Evolutionary conservation across 2,888 invertebrate species (phyloP).

Genomic region (Ephialtes manifestator): DNA sequence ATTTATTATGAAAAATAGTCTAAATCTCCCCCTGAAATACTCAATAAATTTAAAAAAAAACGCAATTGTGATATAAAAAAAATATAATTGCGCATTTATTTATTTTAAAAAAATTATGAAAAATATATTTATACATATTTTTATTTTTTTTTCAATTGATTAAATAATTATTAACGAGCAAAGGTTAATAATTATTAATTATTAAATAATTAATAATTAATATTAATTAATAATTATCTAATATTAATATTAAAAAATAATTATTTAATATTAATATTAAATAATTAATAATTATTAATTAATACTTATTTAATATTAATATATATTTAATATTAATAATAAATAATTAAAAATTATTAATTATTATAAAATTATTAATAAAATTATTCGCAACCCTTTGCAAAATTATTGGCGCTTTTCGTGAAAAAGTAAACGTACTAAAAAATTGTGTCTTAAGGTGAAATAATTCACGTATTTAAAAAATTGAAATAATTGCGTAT

Average conservation of each 20-base stretch:
- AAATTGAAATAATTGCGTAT: slow-evolving; percentile 26
- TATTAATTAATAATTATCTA: no score
- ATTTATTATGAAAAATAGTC: slow-evolving; percentile 6
- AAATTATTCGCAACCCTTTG: slow-evolving; percentile 15
- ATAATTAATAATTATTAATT: no score
- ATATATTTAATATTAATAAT: no score
- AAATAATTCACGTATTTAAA: slow-evolving; percentile 14
- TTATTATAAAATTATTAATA: no score
- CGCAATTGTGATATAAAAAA: slow-evolving; percentile 10
- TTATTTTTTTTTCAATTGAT: not conserved
- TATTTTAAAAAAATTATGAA: not conserved
- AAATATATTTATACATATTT: no score
- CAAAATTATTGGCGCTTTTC: slow-evolving; percentile 10
- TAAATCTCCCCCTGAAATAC: not conserved
- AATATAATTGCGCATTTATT: not conserved
- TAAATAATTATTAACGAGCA: not conserved
- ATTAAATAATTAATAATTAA: no score
- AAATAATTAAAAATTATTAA: no score
- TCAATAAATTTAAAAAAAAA: not conserved
- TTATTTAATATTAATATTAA: no score
- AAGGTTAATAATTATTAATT: no score
- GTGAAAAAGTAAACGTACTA: slow-evolving; percentile 41
- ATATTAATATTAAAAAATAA: no score
- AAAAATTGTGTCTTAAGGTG: slow-evolving; percentile 33
- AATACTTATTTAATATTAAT: no score